A percentile compares a stretch with the other conserved stretches of the same genome.
Conservation (phyloP, 2,888 invertebrate species). For the Drosophila borealis region DNA sequence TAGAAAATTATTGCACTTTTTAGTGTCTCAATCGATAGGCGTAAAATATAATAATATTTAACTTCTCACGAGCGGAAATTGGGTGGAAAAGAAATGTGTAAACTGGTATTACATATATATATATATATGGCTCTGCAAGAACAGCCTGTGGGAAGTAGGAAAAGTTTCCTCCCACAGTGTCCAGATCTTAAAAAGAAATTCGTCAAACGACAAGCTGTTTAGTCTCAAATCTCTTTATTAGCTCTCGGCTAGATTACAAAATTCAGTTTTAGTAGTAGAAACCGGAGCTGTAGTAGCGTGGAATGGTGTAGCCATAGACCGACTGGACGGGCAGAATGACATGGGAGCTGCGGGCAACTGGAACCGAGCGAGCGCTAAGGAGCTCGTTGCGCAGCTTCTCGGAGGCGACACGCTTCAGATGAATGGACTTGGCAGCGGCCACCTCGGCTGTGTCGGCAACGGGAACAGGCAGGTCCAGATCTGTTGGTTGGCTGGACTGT, state of each 20-base stretch:
- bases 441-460: conserved; percentile 84
- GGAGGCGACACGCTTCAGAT: conserved; percentile 70
- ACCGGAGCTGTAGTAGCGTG: conserved; percentile 60
- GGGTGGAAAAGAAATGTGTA: no score
- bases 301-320: conserved; percentile 57
- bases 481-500: conserved; percentile 47
- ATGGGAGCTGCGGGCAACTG: conserved; percentile 52
- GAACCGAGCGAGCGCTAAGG: conserved; percentile 19
- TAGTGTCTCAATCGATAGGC: no score
- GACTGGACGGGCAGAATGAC: conserved; percentile 54
- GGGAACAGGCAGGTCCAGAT: conserved; percentile 71
- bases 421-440: conserved; percentile 73
- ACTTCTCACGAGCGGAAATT: no score
- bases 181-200: neutral
- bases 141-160: neutral
- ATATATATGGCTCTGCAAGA: no score
- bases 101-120: no score
- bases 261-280: conserved; percentile 57
- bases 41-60: no score
- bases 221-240: conserved; percentile 39
- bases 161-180: no score
- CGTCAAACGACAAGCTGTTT: neutral
- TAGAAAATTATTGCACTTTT: no score
- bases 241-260: neutral
- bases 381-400: conserved; percentile 69